These are phyloP conservation scores for Prenolepis imparis DNA, from an alignment of 2,888 invertebrate species.

Conservation along the genomic window DNA sequence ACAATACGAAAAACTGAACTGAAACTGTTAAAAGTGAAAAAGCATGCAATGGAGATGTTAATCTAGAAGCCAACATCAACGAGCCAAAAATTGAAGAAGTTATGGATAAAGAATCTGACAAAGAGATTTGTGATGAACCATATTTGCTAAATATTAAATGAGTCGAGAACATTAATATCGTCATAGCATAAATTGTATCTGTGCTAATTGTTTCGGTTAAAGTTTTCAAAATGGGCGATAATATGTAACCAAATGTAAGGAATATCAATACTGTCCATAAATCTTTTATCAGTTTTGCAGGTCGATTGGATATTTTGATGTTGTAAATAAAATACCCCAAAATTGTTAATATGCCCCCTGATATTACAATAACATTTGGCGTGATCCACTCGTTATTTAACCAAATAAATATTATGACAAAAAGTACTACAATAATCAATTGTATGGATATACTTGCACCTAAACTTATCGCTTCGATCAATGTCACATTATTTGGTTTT, in stretches of 20 bases:
- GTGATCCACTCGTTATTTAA: slow-evolving; percentile 91
- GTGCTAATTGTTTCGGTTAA: slow-evolving; percentile 98
- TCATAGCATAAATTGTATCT: slow-evolving; percentile 98
- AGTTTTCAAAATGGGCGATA: slow-evolving; percentile 97
- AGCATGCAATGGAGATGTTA: slow-evolving; percentile 94
- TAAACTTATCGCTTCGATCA: slow-evolving; percentile 91
- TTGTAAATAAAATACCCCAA: slow-evolving; percentile 89
- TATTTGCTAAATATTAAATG: slow-evolving; percentile 98
- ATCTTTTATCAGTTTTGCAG: slow-evolving; percentile 87
- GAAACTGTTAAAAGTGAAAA: slow-evolving; percentile 96
- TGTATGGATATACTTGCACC: slow-evolving; percentile 93
- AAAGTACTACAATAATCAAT: slow-evolving; percentile 92
- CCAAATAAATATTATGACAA: slow-evolving; percentile 91
- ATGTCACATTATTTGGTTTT: slow-evolving; percentile 91
- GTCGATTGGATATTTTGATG: slow-evolving; percentile 72
- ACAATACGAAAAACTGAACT: slow-evolving; percentile 95
- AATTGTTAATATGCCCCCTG: slow-evolving; percentile 88
- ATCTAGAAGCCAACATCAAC: slow-evolving; percentile 96
- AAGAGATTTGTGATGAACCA: slow-evolving; percentile 94
- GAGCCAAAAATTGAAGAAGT: slow-evolving; percentile 98
- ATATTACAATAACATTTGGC: slow-evolving; percentile 89
- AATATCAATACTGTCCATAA: slow-evolving; percentile 93
- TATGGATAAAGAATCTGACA: slow-evolving; percentile 96
- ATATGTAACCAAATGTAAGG: slow-evolving; percentile 93
- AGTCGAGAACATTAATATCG: slow-evolving; percentile 94